Evolutionary conservation across 2,797 vertebrate genomes (phyloP), one percentile per base, ranked within the genome.

Genomic region (Liparis tanakae): DNA sequence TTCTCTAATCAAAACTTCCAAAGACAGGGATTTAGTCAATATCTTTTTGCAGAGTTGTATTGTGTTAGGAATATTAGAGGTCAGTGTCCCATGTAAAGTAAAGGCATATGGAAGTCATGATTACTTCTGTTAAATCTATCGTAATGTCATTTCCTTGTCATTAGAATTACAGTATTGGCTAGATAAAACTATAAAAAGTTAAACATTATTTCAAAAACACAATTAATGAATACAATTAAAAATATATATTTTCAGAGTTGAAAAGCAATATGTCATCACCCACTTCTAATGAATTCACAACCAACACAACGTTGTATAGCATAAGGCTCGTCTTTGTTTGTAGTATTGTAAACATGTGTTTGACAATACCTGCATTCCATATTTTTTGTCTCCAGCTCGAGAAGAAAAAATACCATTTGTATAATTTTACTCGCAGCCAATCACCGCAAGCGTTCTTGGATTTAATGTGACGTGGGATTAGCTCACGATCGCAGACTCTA

Each of bases 161-260:
- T 61, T 46, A 9, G 17, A 72, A 55, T 15, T 25, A 41, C 12
- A 22, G 10, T 33, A 50, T 25, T 48, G 7, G 15, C 67, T 14
- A 25, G 9, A 30, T 30, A 44, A 62, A 22, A 55, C 51, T 36
- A 6, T 41, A 5, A 20, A 63, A 54, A 56, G 17, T 64, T 66
- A 65, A 20, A 59, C 18, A 10, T 55, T 34, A 3, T 51, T 72
- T 41, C 1, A 60, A 74, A 14, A 60, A 79, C 43, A 60, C 33
- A 18, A 63, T 17, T 3, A 12, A 15, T 43, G 8, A 20, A 14
- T 48, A 25, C 1, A 14, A 20, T 67, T 61, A 7, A 18, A 18
- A 10, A 71, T n/a, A 33, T 20, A 7, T 3, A n/a, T 51, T 39
- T 22, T 43, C 7, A 22, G 7, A 54, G 17, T 41, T 20, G 25